These are phyloP conservation scores for Haplochromis burtoni DNA, from an alignment of 2,113 vertebrate species.

Conservation along the genomic window DNA sequence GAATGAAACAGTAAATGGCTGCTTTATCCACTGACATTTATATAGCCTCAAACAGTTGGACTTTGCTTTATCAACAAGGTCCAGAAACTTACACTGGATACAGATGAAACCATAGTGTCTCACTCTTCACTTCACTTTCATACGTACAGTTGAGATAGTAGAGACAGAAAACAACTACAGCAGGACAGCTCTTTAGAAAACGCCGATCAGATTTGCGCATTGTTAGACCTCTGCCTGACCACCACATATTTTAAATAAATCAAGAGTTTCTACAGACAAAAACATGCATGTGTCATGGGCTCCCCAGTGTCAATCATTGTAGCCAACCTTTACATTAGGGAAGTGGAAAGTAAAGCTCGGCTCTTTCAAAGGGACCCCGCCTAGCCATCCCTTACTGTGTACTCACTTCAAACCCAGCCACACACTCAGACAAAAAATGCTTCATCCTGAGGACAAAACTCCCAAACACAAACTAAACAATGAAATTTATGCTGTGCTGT, in stretches of 20 bases:
- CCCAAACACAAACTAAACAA: not conserved
- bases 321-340: not conserved
- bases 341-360: not conserved
- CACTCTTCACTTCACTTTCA: not conserved
- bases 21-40: not conserved
- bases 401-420: not conserved
- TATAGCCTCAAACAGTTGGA: not conserved
- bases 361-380: accelerated
- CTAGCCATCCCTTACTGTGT: not conserved
- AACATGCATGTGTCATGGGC: not conserved
- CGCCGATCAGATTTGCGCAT: not conserved
- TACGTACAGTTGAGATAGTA: not conserved
- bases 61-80: not conserved
- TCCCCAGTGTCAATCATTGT: not conserved
- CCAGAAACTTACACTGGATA: not conserved
- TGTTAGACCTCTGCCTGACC: not conserved
- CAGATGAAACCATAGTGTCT: not conserved
- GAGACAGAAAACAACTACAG: not conserved
- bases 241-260: not conserved
- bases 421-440: not conserved
- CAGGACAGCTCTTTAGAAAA: not conserved
- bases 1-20: not conserved
- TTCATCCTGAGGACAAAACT: not conserved
- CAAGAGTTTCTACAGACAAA: not conserved
- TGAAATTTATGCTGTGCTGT: not conserved